These are phyloP conservation scores for Rhingia rostrata DNA, from an alignment of 2,888 invertebrate genomes.

Conservation along the genomic window DNA sequence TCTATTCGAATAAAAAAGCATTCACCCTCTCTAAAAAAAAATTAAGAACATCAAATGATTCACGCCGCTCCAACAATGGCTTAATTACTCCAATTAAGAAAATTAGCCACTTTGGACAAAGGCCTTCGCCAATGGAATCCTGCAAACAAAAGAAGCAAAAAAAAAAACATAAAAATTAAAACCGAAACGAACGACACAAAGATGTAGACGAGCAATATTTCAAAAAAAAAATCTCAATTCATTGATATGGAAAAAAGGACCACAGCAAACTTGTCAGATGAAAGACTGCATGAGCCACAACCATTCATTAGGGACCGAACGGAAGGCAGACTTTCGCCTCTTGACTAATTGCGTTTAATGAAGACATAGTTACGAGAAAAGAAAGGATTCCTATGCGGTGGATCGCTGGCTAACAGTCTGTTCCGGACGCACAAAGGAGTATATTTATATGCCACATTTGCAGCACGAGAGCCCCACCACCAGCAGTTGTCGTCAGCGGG, in stretches of 20 bases:
- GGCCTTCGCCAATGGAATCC: slow-evolving; percentile 53
- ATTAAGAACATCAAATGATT: slow-evolving; percentile 60
- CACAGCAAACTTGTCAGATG: slow-evolving; percentile 62
- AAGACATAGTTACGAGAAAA: slow-evolving; percentile 61
- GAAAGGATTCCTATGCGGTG: slow-evolving; percentile 55
- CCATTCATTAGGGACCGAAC: slow-evolving; percentile 65
- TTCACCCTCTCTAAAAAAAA: slow-evolving; percentile 13
- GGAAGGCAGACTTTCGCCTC: slow-evolving; percentile 63
- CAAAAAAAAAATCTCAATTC: slow-evolving; percentile 69
- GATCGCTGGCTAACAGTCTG: slow-evolving; percentile 43
- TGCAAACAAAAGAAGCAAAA: slow-evolving; percentile 48
- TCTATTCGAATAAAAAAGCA: slow-evolving; percentile 28
- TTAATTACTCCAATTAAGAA: slow-evolving; percentile 70
- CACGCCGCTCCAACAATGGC: slow-evolving; percentile 53
- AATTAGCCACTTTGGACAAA: slow-evolving; percentile 69
- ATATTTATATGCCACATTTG: slow-evolving; percentile 45
- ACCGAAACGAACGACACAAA: background rate
- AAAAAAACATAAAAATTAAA: slow-evolving; percentile 18
- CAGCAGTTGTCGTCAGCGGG: slow-evolving; percentile 15
- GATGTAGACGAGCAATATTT: slow-evolving; percentile 62
- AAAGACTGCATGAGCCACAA: slow-evolving; percentile 69
- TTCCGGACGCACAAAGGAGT: slow-evolving; percentile 53
- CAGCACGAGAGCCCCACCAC: slow-evolving; percentile 32
- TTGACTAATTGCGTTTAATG: slow-evolving; percentile 71
- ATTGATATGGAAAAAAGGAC: slow-evolving; percentile 69